A percentile compares a stretch with the other conserved stretches of the same genome.
Evolutionary conservation across 1,140 invertebrate species (phyloP).

Genomic region (Achatina immaculata): DNA sequence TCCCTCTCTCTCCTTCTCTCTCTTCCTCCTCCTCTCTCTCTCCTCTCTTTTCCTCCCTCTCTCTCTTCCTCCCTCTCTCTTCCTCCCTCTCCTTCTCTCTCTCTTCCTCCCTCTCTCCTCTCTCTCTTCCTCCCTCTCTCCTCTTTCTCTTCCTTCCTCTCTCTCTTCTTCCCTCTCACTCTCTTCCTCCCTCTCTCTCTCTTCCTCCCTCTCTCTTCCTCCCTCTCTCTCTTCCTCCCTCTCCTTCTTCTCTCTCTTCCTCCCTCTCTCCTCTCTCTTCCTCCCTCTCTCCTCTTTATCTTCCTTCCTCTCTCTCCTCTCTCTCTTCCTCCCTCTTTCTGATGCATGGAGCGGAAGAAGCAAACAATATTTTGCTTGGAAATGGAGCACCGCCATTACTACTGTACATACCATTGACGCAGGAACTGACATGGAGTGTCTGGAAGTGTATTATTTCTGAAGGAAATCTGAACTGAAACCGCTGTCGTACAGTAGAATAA

Average conservation of each 20-base stretch:
- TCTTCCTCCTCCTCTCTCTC: not conserved
- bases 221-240: not conserved
- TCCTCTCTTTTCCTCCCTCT: not conserved
- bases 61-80: no score
- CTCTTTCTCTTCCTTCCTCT: not conserved
- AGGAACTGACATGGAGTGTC: no score
- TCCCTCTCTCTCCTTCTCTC: not conserved
- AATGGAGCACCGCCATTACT: no score
- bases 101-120: no score
- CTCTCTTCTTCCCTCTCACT: not conserved
- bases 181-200: not conserved
- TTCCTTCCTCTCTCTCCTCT: constrained; percentile 72
- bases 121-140: not conserved
- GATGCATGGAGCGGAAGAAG: no score
- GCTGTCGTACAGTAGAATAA: no score
- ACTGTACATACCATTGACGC: no score
- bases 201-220: not conserved
- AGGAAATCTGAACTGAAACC: no score
- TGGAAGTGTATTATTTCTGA: no score
- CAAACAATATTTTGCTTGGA: no score
- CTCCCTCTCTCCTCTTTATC: constrained; percentile 72
- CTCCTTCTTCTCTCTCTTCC: not conserved
- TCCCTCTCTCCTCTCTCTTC: constrained; percentile 24
- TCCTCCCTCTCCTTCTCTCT: no score
- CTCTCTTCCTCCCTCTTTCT: constrained; percentile 36